Evolutionary conservation across 1,140 invertebrate species (phyloP).

Genomic region (Monochamus saltuarius): DNA sequence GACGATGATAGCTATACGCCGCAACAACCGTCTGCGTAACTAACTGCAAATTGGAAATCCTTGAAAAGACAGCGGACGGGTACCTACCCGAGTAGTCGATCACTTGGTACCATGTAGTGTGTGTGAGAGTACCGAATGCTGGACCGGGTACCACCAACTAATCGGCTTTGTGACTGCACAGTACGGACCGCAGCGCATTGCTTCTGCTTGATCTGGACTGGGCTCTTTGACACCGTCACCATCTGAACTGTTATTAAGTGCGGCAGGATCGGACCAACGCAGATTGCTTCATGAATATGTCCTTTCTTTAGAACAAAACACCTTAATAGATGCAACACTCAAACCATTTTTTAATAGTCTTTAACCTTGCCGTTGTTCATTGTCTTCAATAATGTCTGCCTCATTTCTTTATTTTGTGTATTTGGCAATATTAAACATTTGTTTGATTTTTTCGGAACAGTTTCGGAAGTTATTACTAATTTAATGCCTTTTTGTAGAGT

Average conservation of each 20-base stretch:
- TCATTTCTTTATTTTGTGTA: no score
- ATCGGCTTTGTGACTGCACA: background rate
- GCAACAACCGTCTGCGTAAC: slow-evolving; percentile 12
- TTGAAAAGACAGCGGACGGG: slow-evolving; percentile 12
- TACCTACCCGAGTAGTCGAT: slow-evolving; percentile 1
- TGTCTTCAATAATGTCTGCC: no score
- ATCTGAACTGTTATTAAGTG: slow-evolving; percentile 3
- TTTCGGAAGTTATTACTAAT: no score
- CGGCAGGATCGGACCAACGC: background rate
- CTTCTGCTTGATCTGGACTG: slow-evolving; percentile 18
- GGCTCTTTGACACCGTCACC: slow-evolving; percentile 7
- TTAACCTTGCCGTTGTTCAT: no score
- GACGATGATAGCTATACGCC: background rate
- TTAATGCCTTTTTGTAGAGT: no score
- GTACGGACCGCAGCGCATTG: background rate
- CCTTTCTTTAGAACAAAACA: no score
- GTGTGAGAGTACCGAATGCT: slow-evolving; percentile 4
- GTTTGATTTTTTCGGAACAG: no score
- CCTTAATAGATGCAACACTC: no score
- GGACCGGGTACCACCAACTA: slow-evolving; percentile 6
- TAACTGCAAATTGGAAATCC: slow-evolving; percentile 24
- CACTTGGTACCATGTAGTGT: slow-evolving; percentile 6
- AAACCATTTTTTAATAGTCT: no score
- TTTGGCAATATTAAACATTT: no score
- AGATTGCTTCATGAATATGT: background rate